These are phyloP conservation scores for Thereva unica DNA, from an alignment of 2,888 invertebrate genomes.

Conservation along the genomic window DNA sequence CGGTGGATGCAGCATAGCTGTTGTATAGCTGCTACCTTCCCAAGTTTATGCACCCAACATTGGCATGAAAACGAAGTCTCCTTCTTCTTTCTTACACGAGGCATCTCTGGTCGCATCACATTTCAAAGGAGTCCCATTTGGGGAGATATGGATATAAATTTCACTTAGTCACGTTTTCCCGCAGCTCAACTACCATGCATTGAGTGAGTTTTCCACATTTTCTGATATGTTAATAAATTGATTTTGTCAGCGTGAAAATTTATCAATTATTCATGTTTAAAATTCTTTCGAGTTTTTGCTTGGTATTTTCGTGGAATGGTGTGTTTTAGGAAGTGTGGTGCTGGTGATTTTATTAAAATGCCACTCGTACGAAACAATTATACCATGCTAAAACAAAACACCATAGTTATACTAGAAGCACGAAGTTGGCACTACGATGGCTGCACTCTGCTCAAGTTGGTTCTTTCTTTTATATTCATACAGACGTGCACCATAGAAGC, in stretches of 20 bases:
- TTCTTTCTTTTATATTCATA: no score
- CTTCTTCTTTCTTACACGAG: constrained; percentile 8
- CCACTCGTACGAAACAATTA: no score
- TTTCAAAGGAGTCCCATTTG: constrained; percentile 26
- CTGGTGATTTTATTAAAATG: no score
- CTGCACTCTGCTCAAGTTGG: no score
- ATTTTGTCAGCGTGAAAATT: constrained; percentile 25
- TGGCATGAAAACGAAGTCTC: constrained; percentile 12
- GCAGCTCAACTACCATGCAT: not conserved
- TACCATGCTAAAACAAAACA: no score
- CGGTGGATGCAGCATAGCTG: constrained; percentile 9
- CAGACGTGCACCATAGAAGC: no score
- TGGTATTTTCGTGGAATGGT: no score
- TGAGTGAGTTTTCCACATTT: constrained; percentile 15
- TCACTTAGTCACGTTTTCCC: constrained; percentile 28
- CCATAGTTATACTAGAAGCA: no score
- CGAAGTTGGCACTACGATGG: no score
- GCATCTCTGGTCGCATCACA: constrained; percentile 13
- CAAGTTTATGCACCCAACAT: constrained; percentile 2
- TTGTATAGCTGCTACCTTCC: constrained; percentile 17
- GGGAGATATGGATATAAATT: constrained; percentile 29
- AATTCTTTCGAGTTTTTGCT: no score
- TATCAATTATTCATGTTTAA: not conserved
- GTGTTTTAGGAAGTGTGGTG: no score
- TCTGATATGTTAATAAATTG: constrained; percentile 33